phyloP scores from a whole-genome alignment of 1,140 invertebrate species.

The Cardiocondyla obscurior region DNA sequence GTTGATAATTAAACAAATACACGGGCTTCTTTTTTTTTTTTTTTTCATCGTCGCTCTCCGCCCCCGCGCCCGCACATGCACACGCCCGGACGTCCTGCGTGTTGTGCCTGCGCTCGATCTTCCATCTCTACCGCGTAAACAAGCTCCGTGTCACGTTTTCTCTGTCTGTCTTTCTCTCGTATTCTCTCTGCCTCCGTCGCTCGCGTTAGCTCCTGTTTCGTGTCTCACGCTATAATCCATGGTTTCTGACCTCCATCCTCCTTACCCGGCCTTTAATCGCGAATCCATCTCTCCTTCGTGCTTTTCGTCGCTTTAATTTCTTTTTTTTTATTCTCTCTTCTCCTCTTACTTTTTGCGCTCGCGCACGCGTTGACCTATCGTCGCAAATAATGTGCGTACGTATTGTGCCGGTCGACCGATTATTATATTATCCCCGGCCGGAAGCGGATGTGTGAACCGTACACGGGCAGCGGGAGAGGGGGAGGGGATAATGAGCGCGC shows the following conservation, averaged over 20 bases:
- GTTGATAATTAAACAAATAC: constrained; percentile 84
- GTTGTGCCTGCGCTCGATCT: constrained; percentile 15
- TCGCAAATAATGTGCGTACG: constrained; percentile 73
- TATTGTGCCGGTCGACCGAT: constrained; percentile 80
- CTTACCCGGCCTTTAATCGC: constrained; percentile 41
- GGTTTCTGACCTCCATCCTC: constrained; percentile 57
- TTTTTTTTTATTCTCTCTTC: background rate
- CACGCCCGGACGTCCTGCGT: background rate
- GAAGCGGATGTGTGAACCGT: constrained; percentile 84
- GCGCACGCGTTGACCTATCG: constrained; percentile 16
- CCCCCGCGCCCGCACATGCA: background rate
- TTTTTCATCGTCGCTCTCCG: constrained; percentile 61
- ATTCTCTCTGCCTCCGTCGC: background rate
- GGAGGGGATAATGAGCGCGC: constrained; percentile 78
- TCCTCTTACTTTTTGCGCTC: constrained; percentile 28
- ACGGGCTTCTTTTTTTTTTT: constrained; percentile 69
- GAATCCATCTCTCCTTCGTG: constrained; percentile 47
- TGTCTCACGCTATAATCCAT: constrained; percentile 54
- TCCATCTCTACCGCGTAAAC: constrained; percentile 32
- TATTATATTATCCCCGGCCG: constrained; percentile 79
- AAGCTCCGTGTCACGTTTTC: constrained; percentile 35
- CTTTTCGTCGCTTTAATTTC: constrained; percentile 26
- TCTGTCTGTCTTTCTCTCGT: background rate
- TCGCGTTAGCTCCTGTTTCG: constrained; percentile 31
- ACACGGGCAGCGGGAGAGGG: constrained; percentile 64